These are phyloP conservation scores for Labia minor DNA, from an alignment of 2,888 invertebrate genomes.

Conservation along the genomic window DNA sequence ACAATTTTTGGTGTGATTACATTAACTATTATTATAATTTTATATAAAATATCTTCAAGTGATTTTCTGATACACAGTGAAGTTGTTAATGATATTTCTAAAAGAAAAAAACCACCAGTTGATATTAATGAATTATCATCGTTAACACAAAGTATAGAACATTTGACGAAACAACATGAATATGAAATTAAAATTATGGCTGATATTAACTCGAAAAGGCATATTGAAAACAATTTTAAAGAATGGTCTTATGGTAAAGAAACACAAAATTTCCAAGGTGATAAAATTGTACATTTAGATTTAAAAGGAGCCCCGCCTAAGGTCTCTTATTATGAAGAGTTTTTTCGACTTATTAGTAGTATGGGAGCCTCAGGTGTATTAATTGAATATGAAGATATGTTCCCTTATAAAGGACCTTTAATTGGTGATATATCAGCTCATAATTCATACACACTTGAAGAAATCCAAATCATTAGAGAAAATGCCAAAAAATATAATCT, in stretches of 20 bases:
- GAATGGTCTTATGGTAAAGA: constrained; percentile 18
- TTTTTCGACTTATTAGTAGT: constrained; percentile 50
- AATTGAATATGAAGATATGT: constrained; percentile 82
- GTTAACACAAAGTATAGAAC: constrained; percentile 28
- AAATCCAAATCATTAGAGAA: constrained; percentile 42
- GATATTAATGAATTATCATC: constrained; percentile 23
- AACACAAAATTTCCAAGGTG: constrained; percentile 29
- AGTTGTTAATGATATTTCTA: neutral
- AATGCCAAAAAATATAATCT: constrained; percentile 48
- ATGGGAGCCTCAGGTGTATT: constrained; percentile 67
- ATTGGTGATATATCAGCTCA: constrained; percentile 45
- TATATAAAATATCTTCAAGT: constrained; percentile 30
- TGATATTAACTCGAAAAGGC: constrained; percentile 25
- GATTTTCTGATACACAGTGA: constrained; percentile 20
- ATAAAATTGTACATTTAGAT: constrained; percentile 69
- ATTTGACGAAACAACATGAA: constrained; percentile 27
- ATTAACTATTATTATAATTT: constrained; percentile 32
- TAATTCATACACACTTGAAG: constrained; percentile 51
- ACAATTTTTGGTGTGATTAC: constrained; percentile 32
- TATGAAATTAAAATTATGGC: constrained; percentile 29
- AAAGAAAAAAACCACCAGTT: constrained; percentile 22
- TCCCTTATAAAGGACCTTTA: constrained; percentile 57
- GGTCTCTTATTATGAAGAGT: constrained; percentile 45
- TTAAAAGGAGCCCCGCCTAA: constrained; percentile 74
- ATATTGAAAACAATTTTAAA: constrained; percentile 18